Evolutionary conservation across 2,797 vertebrate genomes (phyloP), one percentile per base, ranked within the genome.

Genomic region (Aplochiton taeniatus): DNA sequence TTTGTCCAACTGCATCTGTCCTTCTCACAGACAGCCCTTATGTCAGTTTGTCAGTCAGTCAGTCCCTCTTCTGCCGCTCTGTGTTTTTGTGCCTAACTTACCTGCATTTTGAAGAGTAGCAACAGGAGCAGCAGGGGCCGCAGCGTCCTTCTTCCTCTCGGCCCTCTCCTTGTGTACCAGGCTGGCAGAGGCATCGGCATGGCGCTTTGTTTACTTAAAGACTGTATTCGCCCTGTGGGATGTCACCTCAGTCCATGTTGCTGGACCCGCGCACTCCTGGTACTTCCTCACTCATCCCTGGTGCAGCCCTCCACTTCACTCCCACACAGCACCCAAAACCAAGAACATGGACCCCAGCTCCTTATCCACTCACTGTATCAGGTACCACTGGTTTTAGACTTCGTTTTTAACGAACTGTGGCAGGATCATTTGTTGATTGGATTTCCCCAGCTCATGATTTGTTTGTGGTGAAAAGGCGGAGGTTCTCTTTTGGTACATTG

Each of bases 141-240:
- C 47, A 82, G 45, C 4, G 61, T 42, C 19, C 54, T 60, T 42
- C 58, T 66, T 31, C 49, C 48, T 19, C 43, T 51, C 20, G 65
- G 74, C 71, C 73, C 51, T 55, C 57, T 76, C 65, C 68, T 81
- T 59, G 55, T 53, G 73, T 75, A 63, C 80, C 83, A 68, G 61
- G 50, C 13, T 48, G 73, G 73, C 70, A 76, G 74, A 69, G 67
- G 72, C 50, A 66, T 72, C 63, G 75, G 56, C 89, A 90, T 90
- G 71, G 67, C 63, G 77, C 74, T 64, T 61, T 58, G 61, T 70
- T 82, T 83, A 90, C 74, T 69, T 70, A 81, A 83, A 72, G 76
- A 31, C 66, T 44, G 54, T 59, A 65, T 55, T 63, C 41, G 14
- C 54, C 52, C 42, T 54, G 54, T 61, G 65, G 60, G 79, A 64